phyloP scores from a whole-genome alignment of 2,888 invertebrate genomes.

The Deroplatys truncata region DNA sequence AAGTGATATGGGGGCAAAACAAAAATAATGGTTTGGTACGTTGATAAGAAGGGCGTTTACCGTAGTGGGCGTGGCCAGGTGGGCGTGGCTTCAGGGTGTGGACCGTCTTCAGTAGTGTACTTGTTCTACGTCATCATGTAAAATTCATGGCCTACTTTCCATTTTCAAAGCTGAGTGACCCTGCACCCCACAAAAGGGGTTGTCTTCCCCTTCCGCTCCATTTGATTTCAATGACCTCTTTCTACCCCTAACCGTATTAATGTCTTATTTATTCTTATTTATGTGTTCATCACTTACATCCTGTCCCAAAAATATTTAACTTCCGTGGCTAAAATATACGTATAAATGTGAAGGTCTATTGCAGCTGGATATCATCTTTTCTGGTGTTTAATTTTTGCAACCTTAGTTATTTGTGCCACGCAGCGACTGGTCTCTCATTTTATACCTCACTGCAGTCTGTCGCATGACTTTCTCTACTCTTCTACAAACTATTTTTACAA shows the following conservation, averaged over 20 bases:
- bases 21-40: background rate
- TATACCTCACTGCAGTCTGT: too few species aligned
- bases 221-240: background rate
- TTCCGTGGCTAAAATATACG: too few species aligned
- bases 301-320: too few species aligned
- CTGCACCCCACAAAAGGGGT: background rate
- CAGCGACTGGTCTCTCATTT: too few species aligned
- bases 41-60: background rate
- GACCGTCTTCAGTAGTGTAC: background rate
- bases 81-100: background rate
- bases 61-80: background rate
- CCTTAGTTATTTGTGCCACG: too few species aligned
- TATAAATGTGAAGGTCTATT: too few species aligned
- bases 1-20: background rate
- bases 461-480: too few species aligned
- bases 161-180: background rate
- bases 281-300: background rate
- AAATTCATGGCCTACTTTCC: background rate
- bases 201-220: background rate
- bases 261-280: background rate
- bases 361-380: too few species aligned
- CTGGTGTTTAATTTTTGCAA: too few species aligned
- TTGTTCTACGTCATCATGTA: background rate
- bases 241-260: background rate
- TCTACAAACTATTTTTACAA: too few species aligned